These are phyloP conservation scores for Phylloscopus trochiloides DNA, from an alignment of 2,113 vertebrate genomes.

Conservation along the genomic window DNA sequence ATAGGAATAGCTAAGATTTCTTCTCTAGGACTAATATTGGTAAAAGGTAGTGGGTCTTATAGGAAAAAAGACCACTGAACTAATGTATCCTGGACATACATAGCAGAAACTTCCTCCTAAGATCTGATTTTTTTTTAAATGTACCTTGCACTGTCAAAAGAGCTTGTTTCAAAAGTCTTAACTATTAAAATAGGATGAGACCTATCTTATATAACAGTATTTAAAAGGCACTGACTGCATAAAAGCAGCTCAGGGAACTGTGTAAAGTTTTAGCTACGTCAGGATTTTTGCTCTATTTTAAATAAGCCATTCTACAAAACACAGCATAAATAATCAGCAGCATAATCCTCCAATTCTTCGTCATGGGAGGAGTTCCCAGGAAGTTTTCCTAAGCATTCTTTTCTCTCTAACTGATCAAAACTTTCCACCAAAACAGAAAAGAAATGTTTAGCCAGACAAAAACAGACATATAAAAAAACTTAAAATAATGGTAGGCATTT, in stretches of 20 bases:
- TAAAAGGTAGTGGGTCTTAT: not conserved
- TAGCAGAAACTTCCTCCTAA: not conserved
- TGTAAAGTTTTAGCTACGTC: not conserved
- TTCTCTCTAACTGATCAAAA: not conserved
- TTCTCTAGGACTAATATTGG: not conserved
- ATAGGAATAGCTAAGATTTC: not conserved
- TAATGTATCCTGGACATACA: not conserved
- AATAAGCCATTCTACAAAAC: not conserved
- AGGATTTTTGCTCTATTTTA: conserved; percentile 25
- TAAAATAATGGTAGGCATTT: not conserved
- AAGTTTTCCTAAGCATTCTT: not conserved
- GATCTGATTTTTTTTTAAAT: not conserved
- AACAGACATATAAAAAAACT: not conserved
- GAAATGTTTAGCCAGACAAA: not conserved
- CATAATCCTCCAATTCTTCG: not conserved
- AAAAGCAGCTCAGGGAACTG: conserved; percentile 3
- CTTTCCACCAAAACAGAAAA: not conserved
- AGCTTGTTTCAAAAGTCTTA: not conserved
- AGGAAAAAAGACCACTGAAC: not conserved
- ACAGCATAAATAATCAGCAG: not conserved
- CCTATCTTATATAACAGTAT: conserved; percentile 30
- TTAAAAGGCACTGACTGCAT: conserved; percentile 11
- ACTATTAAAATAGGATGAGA: conserved; percentile 12
- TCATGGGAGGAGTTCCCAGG: not conserved
- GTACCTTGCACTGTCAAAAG: not conserved